phyloP scores from a whole-genome alignment of 2,797 vertebrate genomes.

The Aldrovandia affinis region DNA sequence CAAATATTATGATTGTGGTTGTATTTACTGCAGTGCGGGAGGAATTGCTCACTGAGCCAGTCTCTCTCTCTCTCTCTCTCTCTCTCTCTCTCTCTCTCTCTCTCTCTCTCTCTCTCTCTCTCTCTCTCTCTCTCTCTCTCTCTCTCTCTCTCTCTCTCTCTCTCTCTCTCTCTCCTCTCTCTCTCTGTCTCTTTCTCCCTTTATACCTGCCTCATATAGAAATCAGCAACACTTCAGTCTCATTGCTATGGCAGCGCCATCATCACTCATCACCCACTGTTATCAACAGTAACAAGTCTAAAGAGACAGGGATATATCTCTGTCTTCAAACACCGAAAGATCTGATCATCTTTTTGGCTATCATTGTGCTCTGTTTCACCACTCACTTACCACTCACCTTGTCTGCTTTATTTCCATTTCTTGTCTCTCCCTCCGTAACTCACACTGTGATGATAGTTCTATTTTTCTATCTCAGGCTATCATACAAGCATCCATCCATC shows the following conservation, averaged over 20 bases:
- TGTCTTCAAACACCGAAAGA: neutral
- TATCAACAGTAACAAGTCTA: conserved; percentile 55
- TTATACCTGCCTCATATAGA: conserved; percentile 20
- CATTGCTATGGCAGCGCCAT: conserved; percentile 34
- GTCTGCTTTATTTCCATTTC: neutral
- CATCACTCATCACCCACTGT: conserved; percentile 46
- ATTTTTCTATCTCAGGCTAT: too few species aligned
- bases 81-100: too few species aligned
- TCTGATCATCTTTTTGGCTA: too few species aligned
- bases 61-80: too few species aligned
- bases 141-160: neutral
- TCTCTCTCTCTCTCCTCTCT: neutral
- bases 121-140: neutral
- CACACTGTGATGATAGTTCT: neutral
- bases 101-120: too few species aligned
- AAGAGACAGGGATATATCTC: conserved; percentile 49
- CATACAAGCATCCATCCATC: too few species aligned
- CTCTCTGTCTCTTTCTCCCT: neutral
- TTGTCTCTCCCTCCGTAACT: conserved; percentile 23
- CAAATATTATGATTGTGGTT: neutral
- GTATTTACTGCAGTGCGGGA: conserved; percentile 5
- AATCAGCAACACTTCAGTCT: conserved; percentile 54
- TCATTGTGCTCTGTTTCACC: neutral
- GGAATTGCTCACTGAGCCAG: neutral
- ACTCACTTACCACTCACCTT: neutral